Base-by-base conservation (phyloP, 2,113 vertebrate genomes). In the Tretioscincus oriximinensis region DNA sequence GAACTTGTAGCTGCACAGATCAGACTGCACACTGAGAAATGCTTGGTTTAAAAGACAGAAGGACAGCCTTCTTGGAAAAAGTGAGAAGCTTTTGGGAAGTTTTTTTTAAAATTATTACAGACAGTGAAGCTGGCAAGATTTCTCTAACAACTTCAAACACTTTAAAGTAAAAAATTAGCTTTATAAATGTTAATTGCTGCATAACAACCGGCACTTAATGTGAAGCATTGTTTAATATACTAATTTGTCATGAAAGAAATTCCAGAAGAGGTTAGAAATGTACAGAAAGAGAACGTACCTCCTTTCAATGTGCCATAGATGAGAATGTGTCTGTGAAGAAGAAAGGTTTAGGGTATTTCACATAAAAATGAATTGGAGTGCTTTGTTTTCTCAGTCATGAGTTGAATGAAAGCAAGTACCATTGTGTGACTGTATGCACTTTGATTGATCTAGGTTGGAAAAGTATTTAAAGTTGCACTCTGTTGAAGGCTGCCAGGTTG, bases 1-100 rank as follows among this genome's bases (percentile, higher is more conserved):
- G 78, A 81, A 84, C 81, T 87, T 83, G 88, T n/a, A 77, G 65
- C 85, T 81, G 79, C 78, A 80, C 0, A 1, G 87, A 84, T 84
- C 78, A 81, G 77, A 83, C 81, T 87, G 73, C 68, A 63, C 35
- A 70, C 54, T 81, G 65, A 88, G 67, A 86, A 89, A 86, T 47
- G 83, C 68, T 80, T 86, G 84, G 81, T 87, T 78, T 76, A 54
- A 89, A 87, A 86, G 81, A 88, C 84, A 90, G 88, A 86, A 85
- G 87, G 66, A 86, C 63, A 31, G 51, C 65, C 84, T 84, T 81
- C 76, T 68, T 83, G 60, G 78, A 81, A 88, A 85, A 88, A 8
- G 80, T 67, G 83, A 2, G 85, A 87, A 70, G 82, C 68, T 87
- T 68, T 61, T 71, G 29, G 58, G 80, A 80, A 80, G 64, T 75